Conservation (phyloP, 2,888 invertebrate genomes). For the Rhagophthalmus giganteus region DNA sequence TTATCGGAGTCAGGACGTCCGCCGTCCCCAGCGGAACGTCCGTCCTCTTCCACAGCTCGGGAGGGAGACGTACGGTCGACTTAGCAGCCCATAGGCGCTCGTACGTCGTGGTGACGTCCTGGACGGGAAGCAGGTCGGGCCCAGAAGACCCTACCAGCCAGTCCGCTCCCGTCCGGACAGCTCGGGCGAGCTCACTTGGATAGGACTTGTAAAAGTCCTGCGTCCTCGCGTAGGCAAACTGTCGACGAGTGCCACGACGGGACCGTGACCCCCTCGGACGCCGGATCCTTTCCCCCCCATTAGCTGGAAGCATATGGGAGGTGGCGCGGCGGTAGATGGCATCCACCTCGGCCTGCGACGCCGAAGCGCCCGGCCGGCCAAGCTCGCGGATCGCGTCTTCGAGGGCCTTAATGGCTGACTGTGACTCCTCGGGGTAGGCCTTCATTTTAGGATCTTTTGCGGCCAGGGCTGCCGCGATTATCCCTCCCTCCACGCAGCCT, state of each 20-base stretch:
- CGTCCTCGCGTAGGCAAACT: slow-evolving; percentile 39
- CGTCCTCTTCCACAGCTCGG: neutral
- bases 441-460: too few species aligned
- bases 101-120: slow-evolving; percentile 37
- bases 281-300: neutral
- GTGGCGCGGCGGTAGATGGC: too few species aligned
- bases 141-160: neutral
- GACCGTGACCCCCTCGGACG: slow-evolving; percentile 6
- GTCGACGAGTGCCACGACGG: slow-evolving; percentile 27
- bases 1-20: slow-evolving; percentile 19
- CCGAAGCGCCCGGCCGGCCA: too few species aligned
- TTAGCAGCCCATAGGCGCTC: slow-evolving; percentile 36
- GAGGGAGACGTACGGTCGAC: slow-evolving; percentile 33
- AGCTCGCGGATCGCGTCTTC: too few species aligned
- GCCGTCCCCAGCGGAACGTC: neutral
- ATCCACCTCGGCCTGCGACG: too few species aligned
- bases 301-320: neutral
- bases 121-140: too few species aligned
- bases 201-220: slow-evolving; percentile 43
- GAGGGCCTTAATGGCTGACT: too few species aligned
- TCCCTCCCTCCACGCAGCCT: too few species aligned
- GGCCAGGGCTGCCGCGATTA: too few species aligned
- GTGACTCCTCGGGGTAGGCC: too few species aligned
- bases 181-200: slow-evolving; percentile 37
- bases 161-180: slow-evolving; percentile 20